phyloP scores from a whole-genome alignment of 2,797 vertebrate genomes.

The Aeoliscus strigatus region DNA sequence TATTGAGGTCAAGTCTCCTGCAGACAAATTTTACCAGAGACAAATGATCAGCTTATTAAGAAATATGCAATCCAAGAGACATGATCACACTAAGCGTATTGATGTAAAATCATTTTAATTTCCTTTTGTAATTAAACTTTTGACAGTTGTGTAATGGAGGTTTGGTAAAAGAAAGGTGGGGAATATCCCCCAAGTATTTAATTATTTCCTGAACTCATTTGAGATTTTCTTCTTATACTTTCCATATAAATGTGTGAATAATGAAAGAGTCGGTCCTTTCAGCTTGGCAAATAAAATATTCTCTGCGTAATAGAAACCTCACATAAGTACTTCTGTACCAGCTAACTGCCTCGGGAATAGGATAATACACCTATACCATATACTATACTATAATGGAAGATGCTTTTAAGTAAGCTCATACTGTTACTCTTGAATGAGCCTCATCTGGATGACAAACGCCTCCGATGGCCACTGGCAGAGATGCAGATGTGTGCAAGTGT shows the following conservation, averaged over 20 bases:
- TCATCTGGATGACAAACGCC: too few species aligned
- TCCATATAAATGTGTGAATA: constrained; percentile 34
- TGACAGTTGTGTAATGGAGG: constrained; percentile 70
- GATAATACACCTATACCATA: too few species aligned
- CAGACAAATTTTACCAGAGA: constrained; percentile 19
- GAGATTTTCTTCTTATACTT: constrained; percentile 40
- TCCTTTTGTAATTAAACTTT: constrained; percentile 73
- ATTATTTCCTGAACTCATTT: constrained; percentile 65
- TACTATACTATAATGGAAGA: too few species aligned
- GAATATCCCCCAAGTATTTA: constrained; percentile 63
- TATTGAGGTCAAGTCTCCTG: constrained; percentile 30
- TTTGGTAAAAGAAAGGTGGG: constrained; percentile 61
- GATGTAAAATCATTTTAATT: constrained; percentile 70
- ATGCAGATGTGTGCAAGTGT: too few species aligned
- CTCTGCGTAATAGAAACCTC: too few species aligned
- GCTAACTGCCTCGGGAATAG: too few species aligned
- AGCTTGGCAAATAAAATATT: neutral
- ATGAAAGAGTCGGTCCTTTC: constrained; percentile 11
- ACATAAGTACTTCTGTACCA: too few species aligned
- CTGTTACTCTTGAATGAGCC: too few species aligned
- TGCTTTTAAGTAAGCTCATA: too few species aligned
- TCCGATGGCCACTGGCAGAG: too few species aligned
- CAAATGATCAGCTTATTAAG: constrained; percentile 51
- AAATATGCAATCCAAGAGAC: constrained; percentile 55
- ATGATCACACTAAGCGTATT: constrained; percentile 51